Evolutionary conservation across 2,113 vertebrate genomes (phyloP), one percentile per base, ranked within the genome.

Genomic region (Macroglossus sobrinus): DNA sequence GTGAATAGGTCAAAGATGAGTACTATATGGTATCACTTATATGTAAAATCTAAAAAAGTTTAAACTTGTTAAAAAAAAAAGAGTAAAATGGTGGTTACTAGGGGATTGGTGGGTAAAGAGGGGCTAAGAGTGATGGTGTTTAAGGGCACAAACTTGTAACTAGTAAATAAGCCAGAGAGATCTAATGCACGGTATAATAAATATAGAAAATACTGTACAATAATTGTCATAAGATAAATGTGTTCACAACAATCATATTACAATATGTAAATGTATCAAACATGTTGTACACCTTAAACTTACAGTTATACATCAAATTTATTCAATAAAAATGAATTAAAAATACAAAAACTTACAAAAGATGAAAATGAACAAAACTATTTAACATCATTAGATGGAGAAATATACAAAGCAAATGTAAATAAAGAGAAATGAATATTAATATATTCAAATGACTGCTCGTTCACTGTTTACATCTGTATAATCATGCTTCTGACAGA

Each of bases 371-470:
- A 79, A 38, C 16, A 87, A 74, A 95, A 81, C 22, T 24, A 94
- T 50, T 50, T 50, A 50, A 57, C 13, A 63, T 61, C 7, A 26
- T 14, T 80, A 24, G 14, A 74, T 69, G 45, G 8, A 94, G 53
- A 93, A 68, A 63, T 63, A 74, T 24, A 94, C 1, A 26, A 45
- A 18, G 33, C 40, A 88, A 93, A 90, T 64, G n/a, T 74, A 22
- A 91, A 59, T 69, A 88, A 90, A 91, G 4, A 94, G 81, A 33
- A 72, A 11, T 90, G 53, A 88, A 80, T 88, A 79, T 85, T 53
- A 97, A 69, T 40, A 64, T 38, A 76, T 63, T 86, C 76, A 88
- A 94, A 82, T 55, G 21, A 78, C 24, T 79, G 35, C 14, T 87
- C 28, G 43, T 66, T 81, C 68, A 82, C 63, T 61, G 33, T 33